A percentile compares a stretch with the other conserved stretches of the same genome.
phyloP scores from a whole-genome alignment of 2,113 vertebrate genomes.

The Thamnophis sirtalis region DNA sequence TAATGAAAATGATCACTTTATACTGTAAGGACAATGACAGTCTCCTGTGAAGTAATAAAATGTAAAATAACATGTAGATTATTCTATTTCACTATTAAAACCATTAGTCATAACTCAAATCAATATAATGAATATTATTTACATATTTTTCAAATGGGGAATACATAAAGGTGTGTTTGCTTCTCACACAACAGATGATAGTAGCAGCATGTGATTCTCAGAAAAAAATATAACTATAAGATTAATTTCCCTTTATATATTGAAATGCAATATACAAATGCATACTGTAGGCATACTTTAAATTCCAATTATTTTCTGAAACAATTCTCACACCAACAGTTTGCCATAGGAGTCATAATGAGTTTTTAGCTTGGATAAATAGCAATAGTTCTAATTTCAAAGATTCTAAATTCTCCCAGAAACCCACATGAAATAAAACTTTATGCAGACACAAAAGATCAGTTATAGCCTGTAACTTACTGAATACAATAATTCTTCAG shows the following conservation, averaged over 20 bases:
- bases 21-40: neutral
- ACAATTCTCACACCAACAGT: neutral
- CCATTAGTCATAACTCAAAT: neutral
- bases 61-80: neutral
- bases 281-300: neutral
- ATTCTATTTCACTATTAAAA: neutral
- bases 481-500: conserved; percentile 96
- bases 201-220: neutral
- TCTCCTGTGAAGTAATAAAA: neutral
- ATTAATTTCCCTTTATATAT: neutral
- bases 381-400: neutral
- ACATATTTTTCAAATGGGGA: neutral
- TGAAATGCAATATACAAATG: neutral
- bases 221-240: neutral
- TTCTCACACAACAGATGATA: neutral
- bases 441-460: neutral
- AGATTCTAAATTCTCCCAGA: neutral
- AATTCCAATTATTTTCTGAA: neutral
- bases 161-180: neutral
- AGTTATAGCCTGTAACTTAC: conserved; percentile 71
- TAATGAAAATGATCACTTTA: neutral
- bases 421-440: neutral
- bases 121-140: neutral
- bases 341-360: neutral
- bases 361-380: neutral